These are phyloP conservation scores for Arge pagana DNA, from an alignment of 2,888 invertebrate genomes.

Conservation along the genomic window DNA sequence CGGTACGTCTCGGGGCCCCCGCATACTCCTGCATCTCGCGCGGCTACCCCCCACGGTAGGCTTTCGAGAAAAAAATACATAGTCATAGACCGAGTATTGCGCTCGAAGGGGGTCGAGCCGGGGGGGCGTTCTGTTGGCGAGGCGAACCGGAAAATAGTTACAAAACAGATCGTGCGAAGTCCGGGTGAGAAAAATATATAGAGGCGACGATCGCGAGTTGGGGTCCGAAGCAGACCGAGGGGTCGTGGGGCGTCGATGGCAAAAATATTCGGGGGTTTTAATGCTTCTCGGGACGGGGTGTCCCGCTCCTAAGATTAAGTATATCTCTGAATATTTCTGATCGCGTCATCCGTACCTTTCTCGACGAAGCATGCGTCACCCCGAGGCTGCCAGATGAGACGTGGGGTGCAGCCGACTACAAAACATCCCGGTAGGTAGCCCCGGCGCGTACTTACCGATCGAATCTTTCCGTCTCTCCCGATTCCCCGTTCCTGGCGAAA, in stretches of 20 bases:
- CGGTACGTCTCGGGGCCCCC: slow-evolving; percentile 27
- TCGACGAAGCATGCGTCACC: slow-evolving; percentile 17
- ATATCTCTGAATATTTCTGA: slow-evolving; percentile 17
- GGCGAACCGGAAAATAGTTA: slow-evolving; percentile 47
- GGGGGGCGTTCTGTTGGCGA: not conserved
- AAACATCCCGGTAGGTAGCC: no score
- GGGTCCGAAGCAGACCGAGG: not conserved
- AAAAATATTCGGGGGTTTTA: slow-evolving; percentile 17
- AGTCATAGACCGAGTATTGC: slow-evolving; percentile 14
- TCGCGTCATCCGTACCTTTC: slow-evolving; percentile 10
- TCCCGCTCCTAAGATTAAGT: slow-evolving; percentile 19
- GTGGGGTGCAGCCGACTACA: no score
- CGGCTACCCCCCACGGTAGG: slow-evolving; percentile 20
- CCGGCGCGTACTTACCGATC: no score
- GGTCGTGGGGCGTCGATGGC: slow-evolving; percentile 14
- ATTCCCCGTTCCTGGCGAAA: no score
- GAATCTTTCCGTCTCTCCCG: no score
- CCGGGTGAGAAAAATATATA: slow-evolving; percentile 25
- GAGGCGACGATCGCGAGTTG: not conserved
- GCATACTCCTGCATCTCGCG: slow-evolving; percentile 48
- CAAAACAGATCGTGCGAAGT: slow-evolving; percentile 44
- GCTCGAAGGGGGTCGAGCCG: no score
- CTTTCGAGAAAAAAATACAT: slow-evolving; percentile 3
- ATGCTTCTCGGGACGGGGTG: slow-evolving; percentile 10
- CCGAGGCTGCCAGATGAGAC: no score